Evolutionary conservation across 2,113 vertebrate species (phyloP).

Genomic region (Megalops atlanticus): DNA sequence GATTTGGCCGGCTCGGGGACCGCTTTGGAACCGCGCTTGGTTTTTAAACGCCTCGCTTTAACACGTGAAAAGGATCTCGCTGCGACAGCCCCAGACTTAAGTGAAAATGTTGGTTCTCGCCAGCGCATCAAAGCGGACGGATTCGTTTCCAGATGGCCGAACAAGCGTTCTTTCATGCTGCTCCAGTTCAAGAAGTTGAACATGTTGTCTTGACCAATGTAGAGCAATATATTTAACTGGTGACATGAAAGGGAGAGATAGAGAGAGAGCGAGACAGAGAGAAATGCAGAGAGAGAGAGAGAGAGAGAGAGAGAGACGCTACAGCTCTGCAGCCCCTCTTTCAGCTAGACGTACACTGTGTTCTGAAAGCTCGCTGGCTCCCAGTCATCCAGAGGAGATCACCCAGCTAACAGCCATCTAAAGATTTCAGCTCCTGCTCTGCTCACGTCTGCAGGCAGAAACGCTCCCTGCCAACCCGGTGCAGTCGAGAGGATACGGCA

Average conservation of each 20-base stretch:
- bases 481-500: conserved; percentile 35
- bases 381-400: too few relatives aligned
- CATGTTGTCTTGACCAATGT: background rate
- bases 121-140: background rate
- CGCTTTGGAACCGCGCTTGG: background rate
- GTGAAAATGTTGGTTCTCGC: background rate
- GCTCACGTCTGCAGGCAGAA: background rate
- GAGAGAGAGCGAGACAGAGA: background rate
- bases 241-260: background rate
- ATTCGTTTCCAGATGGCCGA: background rate
- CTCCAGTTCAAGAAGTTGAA: background rate
- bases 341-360: background rate
- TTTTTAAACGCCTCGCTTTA: background rate
- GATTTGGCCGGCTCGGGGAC: background rate
- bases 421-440: background rate
- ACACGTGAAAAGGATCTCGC: background rate
- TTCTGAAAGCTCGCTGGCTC: background rate
- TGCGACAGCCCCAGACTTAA: background rate
- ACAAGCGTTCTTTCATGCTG: background rate
- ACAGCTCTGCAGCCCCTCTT: background rate
- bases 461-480: background rate
- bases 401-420: background rate
- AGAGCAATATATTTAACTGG: background rate
- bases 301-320: background rate
- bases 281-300: background rate